phyloP scores from a whole-genome alignment of 92 coral and sea anemone species.

The Zoanthus solanderi region DNA sequence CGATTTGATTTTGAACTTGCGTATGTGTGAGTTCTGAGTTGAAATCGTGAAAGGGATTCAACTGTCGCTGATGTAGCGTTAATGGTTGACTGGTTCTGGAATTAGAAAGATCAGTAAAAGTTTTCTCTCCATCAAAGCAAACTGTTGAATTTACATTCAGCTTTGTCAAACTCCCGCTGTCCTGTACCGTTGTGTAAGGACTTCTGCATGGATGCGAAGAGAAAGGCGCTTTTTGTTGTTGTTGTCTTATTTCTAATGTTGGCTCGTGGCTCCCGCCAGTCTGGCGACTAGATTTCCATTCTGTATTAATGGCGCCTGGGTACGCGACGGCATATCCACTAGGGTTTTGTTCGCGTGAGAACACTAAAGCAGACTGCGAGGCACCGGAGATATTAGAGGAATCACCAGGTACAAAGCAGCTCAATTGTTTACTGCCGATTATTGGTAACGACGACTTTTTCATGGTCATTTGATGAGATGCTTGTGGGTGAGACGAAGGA shows the following conservation, averaged over 20 bases:
- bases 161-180: conserved; percentile 41
- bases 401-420: conserved; percentile 28
- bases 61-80: conserved; percentile 7
- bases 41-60: conserved; percentile 18
- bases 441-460: conserved; percentile 9
- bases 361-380: conserved; percentile 82
- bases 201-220: conserved; percentile 43
- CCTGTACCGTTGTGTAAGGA: conserved; percentile 38
- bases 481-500: conserved; percentile 16
- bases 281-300: conserved; percentile 49
- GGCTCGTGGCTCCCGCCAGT: conserved; percentile 49
- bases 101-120: conserved; percentile 23
- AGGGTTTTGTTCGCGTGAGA: conserved; percentile 75
- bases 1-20: conserved; percentile 10
- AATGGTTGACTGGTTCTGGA: conserved; percentile 17
- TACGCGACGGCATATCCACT: conserved; percentile 27
- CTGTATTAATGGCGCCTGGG: conserved; percentile 35
- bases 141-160: conserved; percentile 39
- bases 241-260: conserved; percentile 42
- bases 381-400: conserved; percentile 68
- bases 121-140: conserved; percentile 7
- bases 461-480: conserved; percentile 9
- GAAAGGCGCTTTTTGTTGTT: conserved; percentile 44
- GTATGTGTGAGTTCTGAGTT: conserved; percentile 29
- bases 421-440: conserved; percentile 43